Evolutionary conservation across 2,888 invertebrate genomes (phyloP), one percentile per base, ranked within the genome.

Genomic region (Stenichneumon culpator): DNA sequence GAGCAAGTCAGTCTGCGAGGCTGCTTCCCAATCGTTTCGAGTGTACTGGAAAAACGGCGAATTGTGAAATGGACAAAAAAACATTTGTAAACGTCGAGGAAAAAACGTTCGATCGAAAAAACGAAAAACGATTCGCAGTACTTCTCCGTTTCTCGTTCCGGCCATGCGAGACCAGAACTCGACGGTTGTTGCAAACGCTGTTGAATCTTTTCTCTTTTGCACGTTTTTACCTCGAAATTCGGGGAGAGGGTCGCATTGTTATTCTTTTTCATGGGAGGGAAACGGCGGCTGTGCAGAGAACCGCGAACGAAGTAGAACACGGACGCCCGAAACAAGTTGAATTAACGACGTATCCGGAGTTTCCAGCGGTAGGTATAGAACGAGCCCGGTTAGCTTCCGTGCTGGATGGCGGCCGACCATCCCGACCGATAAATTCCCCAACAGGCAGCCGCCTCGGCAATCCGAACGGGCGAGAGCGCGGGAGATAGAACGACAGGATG

Each of bases 281-380:
- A 70, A 83, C 83, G 79, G 54, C 65, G 47, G 73, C 74, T 68
- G 36, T 36, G 52, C 69, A 36, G 63, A 60, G 47, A 77, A 84
- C 44, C 77, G 80, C 32, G 81, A 79, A 69, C 50, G 77, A 84
- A 75, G 79, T 79, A 67, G 77, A 32, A 67, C 75, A 67, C 63
- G 84, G 39, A 73, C 74, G 47, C 67, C 67, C 78, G 85, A 85
- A 87, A 86, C 87, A 87, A 85, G 86, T 85, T 81, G 79, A 87
- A 87, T 87, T 86, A 86, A 87, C 81, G 83, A 80, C 83, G 74
- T 65, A 77, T 83, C 79, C 85, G 83, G 82, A 67, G 73, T 75
- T 83, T 75, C 83, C 54, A 79, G 70, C 69, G n/a, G 57, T 22
- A 57, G 47, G 36, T 50, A 47, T 50, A 54, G 44, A 44, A 14